phyloP scores from a whole-genome alignment of 2,888 invertebrate species.

The Lapara coniferarum region DNA sequence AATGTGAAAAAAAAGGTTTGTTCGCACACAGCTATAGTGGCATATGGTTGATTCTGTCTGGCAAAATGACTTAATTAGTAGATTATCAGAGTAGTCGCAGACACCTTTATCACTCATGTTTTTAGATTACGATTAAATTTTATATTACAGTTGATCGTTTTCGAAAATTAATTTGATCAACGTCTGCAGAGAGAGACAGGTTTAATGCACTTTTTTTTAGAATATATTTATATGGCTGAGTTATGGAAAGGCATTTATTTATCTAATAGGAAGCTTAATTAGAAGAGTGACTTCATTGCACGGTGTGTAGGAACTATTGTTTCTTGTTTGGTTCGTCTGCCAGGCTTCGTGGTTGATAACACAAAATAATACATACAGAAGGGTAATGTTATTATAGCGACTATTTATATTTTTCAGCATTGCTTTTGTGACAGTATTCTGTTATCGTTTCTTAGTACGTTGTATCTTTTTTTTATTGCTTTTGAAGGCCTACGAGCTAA shows the following conservation, averaged over 20 bases:
- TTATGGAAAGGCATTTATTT: slow-evolving; percentile 9
- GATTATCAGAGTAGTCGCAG: background rate
- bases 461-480: too few relatives aligned
- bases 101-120: background rate
- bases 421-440: background rate
- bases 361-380: slow-evolving; percentile 16
- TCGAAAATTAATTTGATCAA: slow-evolving; percentile 11
- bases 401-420: background rate
- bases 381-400: background rate
- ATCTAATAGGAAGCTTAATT: slow-evolving; percentile 20
- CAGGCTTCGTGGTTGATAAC: slow-evolving; percentile 18
- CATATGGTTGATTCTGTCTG: background rate
- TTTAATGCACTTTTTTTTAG: slow-evolving; percentile 16
- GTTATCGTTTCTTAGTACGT: too few relatives aligned
- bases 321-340: slow-evolving; percentile 23
- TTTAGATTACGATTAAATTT: background rate
- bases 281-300: slow-evolving; percentile 23
- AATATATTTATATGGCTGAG: slow-evolving; percentile 10
- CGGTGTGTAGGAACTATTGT: slow-evolving; percentile 24
- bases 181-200: background rate
- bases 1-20: background rate
- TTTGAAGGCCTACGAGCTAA: too few relatives aligned
- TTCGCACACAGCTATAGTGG: background rate
- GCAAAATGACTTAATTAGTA: slow-evolving; percentile 5
- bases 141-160: background rate